Conservation (phyloP, 2,888 invertebrate genomes). For the Perdita meconis region DNA sequence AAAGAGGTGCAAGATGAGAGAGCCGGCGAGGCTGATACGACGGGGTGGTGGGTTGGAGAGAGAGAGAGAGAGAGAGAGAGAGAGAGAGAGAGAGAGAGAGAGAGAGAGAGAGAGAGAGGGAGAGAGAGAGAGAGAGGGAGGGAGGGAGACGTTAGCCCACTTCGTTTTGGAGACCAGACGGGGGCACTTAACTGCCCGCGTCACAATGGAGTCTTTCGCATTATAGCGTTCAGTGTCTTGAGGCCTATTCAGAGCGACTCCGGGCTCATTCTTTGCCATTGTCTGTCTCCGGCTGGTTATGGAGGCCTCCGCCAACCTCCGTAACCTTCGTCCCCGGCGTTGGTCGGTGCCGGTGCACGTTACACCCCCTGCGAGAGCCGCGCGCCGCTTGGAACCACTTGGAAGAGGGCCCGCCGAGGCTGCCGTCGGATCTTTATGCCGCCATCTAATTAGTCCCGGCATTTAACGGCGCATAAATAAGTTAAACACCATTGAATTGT, state of each 20-base stretch:
- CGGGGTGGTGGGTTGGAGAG: too few species aligned
- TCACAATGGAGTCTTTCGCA: conserved; percentile 82
- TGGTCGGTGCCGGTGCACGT: conserved; percentile 41
- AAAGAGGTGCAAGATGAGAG: conserved; percentile 49
- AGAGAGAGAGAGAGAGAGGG: too few species aligned
- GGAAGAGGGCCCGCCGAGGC: conserved; percentile 67
- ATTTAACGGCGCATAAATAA: conserved; percentile 80
- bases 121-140: neutral
- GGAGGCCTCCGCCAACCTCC: conserved; percentile 74
- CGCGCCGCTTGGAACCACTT: conserved; percentile 65
- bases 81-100: conserved; percentile 2
- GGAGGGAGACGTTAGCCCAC: conserved; percentile 71
- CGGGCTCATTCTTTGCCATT: conserved; percentile 81
- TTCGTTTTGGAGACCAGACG: conserved; percentile 79
- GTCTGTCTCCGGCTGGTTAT: conserved; percentile 80
- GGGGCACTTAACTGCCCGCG: conserved; percentile 82
- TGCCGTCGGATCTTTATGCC: conserved; percentile 74
- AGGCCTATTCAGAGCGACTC: conserved; percentile 81
- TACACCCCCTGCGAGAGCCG: conserved; percentile 63
- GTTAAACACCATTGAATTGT: conserved; percentile 78
- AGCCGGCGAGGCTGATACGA: conserved; percentile 55
- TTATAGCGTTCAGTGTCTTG: conserved; percentile 82
- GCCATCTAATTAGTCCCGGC: conserved; percentile 81
- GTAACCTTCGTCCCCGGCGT: conserved; percentile 60
- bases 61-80: conserved; percentile 35